A percentile compares a stretch with the other conserved stretches of the same genome.
phyloP scores from a whole-genome alignment of 1,140 invertebrate genomes.

The Anastatus disparis region DNA sequence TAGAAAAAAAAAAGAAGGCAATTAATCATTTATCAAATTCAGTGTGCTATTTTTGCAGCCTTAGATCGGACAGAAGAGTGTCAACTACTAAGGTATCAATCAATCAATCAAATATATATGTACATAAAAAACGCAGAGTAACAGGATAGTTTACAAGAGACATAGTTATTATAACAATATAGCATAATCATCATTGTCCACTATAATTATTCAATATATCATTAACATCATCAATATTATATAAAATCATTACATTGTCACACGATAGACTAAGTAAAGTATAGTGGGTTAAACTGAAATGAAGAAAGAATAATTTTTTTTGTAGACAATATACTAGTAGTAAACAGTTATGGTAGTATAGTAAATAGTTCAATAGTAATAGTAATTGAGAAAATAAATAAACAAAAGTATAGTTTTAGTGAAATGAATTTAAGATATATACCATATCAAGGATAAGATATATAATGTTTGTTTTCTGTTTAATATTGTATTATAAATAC shows the following conservation, averaged over 20 bases:
- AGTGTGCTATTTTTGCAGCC: neutral
- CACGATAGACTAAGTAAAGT: no score
- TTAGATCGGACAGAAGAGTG: neutral
- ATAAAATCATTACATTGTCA: no score
- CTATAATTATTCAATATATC: neutral
- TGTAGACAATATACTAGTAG: no score
- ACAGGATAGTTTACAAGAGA: neutral
- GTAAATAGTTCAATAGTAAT: neutral
- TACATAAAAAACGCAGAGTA: slow-evolving; percentile 1
- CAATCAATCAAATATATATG: no score
- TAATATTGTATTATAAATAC: slow-evolving; percentile 73
- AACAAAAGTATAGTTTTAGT: neutral
- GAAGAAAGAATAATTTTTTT: no score
- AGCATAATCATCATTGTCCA: neutral
- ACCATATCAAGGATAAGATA: neutral
- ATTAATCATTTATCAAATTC: neutral
- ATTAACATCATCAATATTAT: neutral
- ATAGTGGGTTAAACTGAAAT: no score
- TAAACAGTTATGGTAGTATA: no score
- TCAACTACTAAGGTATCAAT: neutral
- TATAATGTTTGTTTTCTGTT: slow-evolving; percentile 43
- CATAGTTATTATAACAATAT: slow-evolving; percentile 5
- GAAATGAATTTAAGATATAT: no score
- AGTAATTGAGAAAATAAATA: neutral
- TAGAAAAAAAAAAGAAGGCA: neutral